A percentile compares a stretch with the other conserved stretches of the same genome.
Evolutionary conservation across 2,888 invertebrate species (phyloP).

Genomic region (Priocnemis perturbator): DNA sequence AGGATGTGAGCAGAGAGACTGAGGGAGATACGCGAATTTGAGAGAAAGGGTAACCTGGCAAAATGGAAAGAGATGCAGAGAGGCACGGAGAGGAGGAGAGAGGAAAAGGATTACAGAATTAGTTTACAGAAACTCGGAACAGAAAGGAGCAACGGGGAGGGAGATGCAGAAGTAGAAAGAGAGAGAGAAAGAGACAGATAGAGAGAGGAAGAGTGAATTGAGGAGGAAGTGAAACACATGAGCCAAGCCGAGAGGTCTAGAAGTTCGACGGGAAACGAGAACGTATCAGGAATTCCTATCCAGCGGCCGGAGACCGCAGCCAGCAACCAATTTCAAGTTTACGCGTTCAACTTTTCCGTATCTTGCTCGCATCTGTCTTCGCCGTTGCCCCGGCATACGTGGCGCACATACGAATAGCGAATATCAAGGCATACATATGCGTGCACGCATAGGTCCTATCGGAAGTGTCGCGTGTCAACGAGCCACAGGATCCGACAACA

Average conservation of each 20-base stretch:
- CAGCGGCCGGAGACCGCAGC: conserved; percentile 42
- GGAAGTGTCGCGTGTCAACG: background rate
- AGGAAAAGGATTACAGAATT: too few species aligned
- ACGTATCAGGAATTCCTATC: conserved; percentile 53
- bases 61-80: background rate
- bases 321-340: conserved; percentile 65
- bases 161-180: conserved; percentile 26
- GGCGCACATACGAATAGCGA: conserved; percentile 5
- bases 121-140: too few species aligned
- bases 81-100: too few species aligned
- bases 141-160: too few species aligned
- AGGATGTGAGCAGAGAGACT: background rate
- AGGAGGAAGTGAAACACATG: background rate
- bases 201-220: background rate
- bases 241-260: conserved; percentile 21
- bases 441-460: background rate
- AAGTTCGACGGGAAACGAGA: conserved; percentile 49
- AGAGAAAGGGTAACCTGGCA: conserved; percentile 28
- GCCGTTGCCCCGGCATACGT: background rate
- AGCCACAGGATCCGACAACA: background rate
- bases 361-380: conserved; percentile 32
- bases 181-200: conserved; percentile 1
- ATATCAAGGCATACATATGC: background rate
- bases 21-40: conserved; percentile 8
- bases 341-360: conserved; percentile 52